Base-by-base conservation (phyloP, 2,797 vertebrate genomes). In the Triplophysa yarkandensis region DNA sequence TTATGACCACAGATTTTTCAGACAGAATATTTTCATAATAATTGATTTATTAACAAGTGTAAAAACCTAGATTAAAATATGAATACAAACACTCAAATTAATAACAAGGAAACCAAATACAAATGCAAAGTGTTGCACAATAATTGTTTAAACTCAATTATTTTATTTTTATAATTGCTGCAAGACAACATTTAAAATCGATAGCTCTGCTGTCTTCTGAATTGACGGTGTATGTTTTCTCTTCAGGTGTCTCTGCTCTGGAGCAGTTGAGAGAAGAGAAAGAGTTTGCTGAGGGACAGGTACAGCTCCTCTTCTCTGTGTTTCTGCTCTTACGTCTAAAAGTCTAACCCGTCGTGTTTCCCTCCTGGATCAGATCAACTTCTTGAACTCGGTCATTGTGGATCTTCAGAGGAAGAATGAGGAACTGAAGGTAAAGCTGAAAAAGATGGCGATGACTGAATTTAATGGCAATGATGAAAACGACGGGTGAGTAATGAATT, bases 381-480 rank as follows among this genome's bases (percentile, higher is more conserved):
- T 98, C 93, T 92, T 99, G 67, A 98, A 99, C 77, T 96, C 96
- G 0, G 96, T 98, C 71, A 99, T 99, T 0, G 93, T 98, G 78
- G 96, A 98, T 87, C 94, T 99, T 81, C 97, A 98, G 77, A 90
- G 91, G 81, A 98, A 95, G 79, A 99, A 99, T 0, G 95, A 97
- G 80, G 95, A 98, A 68, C 76, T 99, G 84, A 98, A 97, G 87
- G 83, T 90, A 80, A 98, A 99, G 82, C 91, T 99, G 86, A 95
- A 96, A 88, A 94, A 95, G 85, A 92, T 99, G 86, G 95, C 92
- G 0, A 91, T 98, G 87, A 91, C 95, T 0, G 95, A 97, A 61
- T 95, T 98, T 74, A 98, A 96, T 0, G 95, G 96, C 81, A 95
- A 95, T 0, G 93, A 93, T 21, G 93, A 84, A 28, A 91, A 93